Conservation (phyloP, 2,113 vertebrate species). For the Rynchops niger region DNA sequence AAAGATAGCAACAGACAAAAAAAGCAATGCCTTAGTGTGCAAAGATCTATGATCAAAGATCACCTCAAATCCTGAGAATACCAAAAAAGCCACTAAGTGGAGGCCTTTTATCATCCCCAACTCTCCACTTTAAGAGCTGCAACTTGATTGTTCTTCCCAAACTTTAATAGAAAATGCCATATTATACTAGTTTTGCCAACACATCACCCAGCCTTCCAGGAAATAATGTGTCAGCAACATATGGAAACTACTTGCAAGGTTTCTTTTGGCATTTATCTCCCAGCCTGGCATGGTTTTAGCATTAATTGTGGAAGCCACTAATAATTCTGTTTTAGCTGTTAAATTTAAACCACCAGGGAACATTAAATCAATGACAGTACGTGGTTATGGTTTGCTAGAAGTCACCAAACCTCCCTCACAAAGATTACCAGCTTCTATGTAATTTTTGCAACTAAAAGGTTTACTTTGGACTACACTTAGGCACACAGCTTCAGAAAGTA, state of each 20-base stretch:
- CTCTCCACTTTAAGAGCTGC: not conserved
- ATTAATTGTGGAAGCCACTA: not conserved
- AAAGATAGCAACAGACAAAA: not conserved
- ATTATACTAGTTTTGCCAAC: not conserved
- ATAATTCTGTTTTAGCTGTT: not conserved
- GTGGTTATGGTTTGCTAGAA: not conserved
- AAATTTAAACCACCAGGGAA: not conserved
- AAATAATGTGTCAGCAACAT: constrained; percentile 17
- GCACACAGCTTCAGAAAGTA: not conserved
- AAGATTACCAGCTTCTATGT: not conserved
- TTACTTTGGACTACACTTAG: not conserved
- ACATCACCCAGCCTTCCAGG: not conserved
- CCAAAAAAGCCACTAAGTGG: not conserved
- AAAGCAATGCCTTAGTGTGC: not conserved
- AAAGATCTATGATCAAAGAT: not conserved
- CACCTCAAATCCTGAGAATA: not conserved
- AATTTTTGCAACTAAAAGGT: not conserved
- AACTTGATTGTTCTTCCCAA: not conserved
- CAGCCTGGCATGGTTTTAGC: not conserved
- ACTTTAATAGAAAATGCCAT: not conserved
- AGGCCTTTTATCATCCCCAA: not conserved
- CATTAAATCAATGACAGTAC: not conserved
- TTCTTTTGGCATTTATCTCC: not conserved
- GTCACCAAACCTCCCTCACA: not conserved
- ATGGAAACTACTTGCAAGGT: not conserved